Conservation (phyloP, 2,113 vertebrate genomes). For the Baryphthengus martii region DNA sequence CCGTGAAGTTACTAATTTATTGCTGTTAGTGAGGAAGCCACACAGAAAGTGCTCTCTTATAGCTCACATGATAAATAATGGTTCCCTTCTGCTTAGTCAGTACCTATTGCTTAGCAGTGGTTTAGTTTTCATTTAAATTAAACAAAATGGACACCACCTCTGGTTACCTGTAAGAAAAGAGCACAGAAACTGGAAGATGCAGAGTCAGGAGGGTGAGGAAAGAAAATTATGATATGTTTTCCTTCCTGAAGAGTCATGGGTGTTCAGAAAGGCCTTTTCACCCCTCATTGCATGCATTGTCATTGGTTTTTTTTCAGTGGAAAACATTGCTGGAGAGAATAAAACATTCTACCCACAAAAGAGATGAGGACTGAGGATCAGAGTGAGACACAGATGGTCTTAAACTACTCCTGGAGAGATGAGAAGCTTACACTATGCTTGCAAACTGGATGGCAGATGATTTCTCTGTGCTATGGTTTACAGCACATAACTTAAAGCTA, state of each 20-base stretch:
- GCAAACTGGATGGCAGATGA: not conserved
- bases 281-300: not conserved
- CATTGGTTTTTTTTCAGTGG: not conserved
- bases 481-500: not conserved
- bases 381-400: not conserved
- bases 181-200: not conserved
- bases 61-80: not conserved
- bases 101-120: not conserved
- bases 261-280: not conserved
- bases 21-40: not conserved
- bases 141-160: not conserved
- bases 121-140: conserved; percentile 25
- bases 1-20: not conserved
- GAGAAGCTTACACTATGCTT: not conserved
- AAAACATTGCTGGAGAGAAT: not conserved
- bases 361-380: not conserved
- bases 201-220: not conserved
- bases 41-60: not conserved
- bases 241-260: not conserved
- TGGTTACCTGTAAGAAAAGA: not conserved
- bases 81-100: conserved; percentile 1
- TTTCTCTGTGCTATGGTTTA: not conserved
- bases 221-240: not conserved
- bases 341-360: not conserved
- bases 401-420: not conserved